Conservation (phyloP, 1,140 invertebrate species). For the Caerostris darwini region DNA sequence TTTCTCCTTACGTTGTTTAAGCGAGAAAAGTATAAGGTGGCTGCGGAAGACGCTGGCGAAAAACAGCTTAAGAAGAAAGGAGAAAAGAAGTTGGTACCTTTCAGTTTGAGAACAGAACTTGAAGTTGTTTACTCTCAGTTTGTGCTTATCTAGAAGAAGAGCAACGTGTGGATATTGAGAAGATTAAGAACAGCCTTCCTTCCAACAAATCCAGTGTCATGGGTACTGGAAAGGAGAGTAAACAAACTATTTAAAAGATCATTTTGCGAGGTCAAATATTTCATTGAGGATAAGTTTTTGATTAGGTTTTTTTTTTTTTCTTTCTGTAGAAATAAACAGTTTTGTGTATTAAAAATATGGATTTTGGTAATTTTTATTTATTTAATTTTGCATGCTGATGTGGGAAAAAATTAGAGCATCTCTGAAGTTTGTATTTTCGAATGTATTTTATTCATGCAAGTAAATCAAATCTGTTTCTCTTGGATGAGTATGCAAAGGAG, state of each 20-base stretch:
- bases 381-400: too few relatives aligned
- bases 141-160: constrained; percentile 5
- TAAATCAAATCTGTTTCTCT: background rate
- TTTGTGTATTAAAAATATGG: too few relatives aligned
- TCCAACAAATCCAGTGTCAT: background rate
- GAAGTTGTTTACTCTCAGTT: constrained; percentile 9
- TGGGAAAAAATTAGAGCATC: background rate
- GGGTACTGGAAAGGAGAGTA: background rate
- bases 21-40: background rate
- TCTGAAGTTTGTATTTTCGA: background rate
- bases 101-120: background rate
- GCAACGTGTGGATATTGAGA: constrained; percentile 7
- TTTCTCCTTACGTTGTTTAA: background rate
- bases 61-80: background rate
- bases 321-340: too few relatives aligned
- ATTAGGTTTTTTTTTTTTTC: too few relatives aligned
- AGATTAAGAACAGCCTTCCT: background rate
- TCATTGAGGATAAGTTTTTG: background rate
- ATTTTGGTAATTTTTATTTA: too few relatives aligned
- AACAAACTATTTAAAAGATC: background rate
- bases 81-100: background rate
- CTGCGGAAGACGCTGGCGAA: background rate
- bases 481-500: background rate
- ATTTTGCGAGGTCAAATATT: constrained; percentile 12
- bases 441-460: background rate